Evolutionary conservation across 2,113 vertebrate species (phyloP), one percentile per base, ranked within the genome.

Genomic region (Pao palembangensis): DNA sequence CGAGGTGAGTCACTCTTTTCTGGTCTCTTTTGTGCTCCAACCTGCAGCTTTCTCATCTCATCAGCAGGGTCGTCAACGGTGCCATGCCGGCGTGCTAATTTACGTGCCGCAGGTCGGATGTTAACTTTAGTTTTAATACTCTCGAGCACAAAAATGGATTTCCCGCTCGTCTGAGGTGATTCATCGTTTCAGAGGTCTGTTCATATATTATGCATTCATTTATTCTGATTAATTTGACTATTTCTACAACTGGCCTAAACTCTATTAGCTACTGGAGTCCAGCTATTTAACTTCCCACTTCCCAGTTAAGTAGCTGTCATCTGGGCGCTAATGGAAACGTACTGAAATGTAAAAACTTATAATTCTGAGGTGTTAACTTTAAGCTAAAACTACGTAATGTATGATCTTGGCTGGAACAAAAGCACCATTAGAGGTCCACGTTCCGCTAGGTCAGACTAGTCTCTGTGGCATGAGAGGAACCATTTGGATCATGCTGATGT

Each of bases 121-220:
- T 76, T 67, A 68, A 71, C 77, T 58, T 75, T 42, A 38, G 47
- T 41, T 69, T 78, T 80, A 73, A 85, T 64, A 71, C 60, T 61
- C 70, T 73, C 34, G 34, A 8, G 34, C 34, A 61, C 61, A 64
- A 73, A 57, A 46, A 70, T 38, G 50, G 28, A 42, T 73, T 74
- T 74, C n/a, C 21, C 21, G 13, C 66, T 78, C 3, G 53, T 76
- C 77, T 78, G 21, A 19, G n/a, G 41, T 58, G 73, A 86, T 83
- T 82, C 61, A 73, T 80, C 1, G 43, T 68, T 65, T 66, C 47
- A 61, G 61, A 66, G 59, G 52, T 63, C 70, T 64, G 58, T 74
- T 79, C 70, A 79, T 76, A 56, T 66, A 70, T 78, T 75, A 74
- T 73, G 56, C 63, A 78, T 71, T 70, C 47, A 75, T 38, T 61